These are phyloP conservation scores for Noctilio leporinus DNA, from an alignment of 2,113 vertebrate genomes.

Conservation along the genomic window DNA sequence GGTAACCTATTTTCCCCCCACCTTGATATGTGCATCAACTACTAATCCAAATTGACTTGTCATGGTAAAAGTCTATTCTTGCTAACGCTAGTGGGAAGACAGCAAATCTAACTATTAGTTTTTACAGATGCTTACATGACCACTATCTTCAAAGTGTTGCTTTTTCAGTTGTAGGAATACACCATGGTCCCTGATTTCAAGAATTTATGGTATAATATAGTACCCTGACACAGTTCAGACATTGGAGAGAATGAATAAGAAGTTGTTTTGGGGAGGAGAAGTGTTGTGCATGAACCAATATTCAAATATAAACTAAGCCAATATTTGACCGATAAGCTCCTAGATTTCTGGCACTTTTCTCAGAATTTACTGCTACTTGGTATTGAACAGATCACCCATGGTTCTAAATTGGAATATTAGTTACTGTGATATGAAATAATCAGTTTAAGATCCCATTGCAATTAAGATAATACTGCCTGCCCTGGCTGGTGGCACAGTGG, in stretches of 20 bases:
- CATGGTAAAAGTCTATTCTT: background rate
- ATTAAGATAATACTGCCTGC: slow-evolving; percentile 33
- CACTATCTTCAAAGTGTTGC: background rate
- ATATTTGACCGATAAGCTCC: slow-evolving; percentile 49
- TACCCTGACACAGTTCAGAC: background rate
- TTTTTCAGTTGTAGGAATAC: background rate
- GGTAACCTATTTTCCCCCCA: background rate
- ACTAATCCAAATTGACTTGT: background rate
- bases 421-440: slow-evolving; percentile 53
- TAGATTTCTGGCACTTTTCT: slow-evolving; percentile 41
- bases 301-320: slow-evolving; percentile 59
- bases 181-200: background rate
- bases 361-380: slow-evolving; percentile 15
- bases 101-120: background rate
- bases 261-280: background rate
- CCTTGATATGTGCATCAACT: background rate
- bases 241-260: background rate
- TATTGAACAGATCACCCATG: slow-evolving; percentile 28
- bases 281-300: slow-evolving; percentile 2
- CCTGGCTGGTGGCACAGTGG: no score
- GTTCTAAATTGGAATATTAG: slow-evolving; percentile 42
- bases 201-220: slow-evolving; percentile 21
- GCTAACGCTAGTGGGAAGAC: background rate
- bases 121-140: background rate
- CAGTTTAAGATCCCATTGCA: slow-evolving; percentile 22